Evolutionary conservation across 2,888 invertebrate genomes (phyloP), one percentile per base, ranked within the genome.

Genomic region (Luperina nickerlii): DNA sequence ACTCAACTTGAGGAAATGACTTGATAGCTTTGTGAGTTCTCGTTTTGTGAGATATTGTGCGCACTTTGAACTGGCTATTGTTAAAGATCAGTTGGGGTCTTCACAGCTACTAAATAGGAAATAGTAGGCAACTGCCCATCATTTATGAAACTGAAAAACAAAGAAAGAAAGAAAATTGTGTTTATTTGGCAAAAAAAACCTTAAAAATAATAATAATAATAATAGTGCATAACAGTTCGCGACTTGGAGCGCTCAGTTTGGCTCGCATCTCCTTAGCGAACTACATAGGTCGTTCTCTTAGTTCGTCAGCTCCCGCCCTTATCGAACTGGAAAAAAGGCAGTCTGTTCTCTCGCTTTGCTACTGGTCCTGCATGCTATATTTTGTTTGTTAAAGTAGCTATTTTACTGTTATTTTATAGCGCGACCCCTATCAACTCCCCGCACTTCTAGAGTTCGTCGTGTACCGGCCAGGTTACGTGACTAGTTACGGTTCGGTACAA

Each of bases 1-100:
- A 74, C 38, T 20, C 27, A 81, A 87, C 66, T 87, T 73, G 66
- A 67, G 69, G 66, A 74, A 84, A 78, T 87, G 15, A 78, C 78
- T 79, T 87, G 68, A 85, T 85, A 75, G 66, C 81, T 79, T 65
- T 79, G 73, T 74, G 27, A 76, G 62, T 76, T 76, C 79, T 79
- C 79, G 60, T 78, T 83, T 78, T 57, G 66, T 69, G 63, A 73
- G 65, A 67, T 74, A 76, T 73, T 60, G 51, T 54, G n/a, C 18
- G 42, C 24, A 27, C 54, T 84, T 84, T 68, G 51, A 80, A 60
- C 60, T 70, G 42, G 48, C 27, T 72, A 54, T 85, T 81, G 42
- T 65, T 65, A 32, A 48, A 18, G 24, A 32, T 32, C 32, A 11
- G 3, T 18, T 72, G 9, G 20, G 15, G 6, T 45, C 1, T 45